Evolutionary conservation across 2,888 invertebrate species (phyloP), one percentile per base, ranked within the genome.

Genomic region (Hypomecis atomaria): DNA sequence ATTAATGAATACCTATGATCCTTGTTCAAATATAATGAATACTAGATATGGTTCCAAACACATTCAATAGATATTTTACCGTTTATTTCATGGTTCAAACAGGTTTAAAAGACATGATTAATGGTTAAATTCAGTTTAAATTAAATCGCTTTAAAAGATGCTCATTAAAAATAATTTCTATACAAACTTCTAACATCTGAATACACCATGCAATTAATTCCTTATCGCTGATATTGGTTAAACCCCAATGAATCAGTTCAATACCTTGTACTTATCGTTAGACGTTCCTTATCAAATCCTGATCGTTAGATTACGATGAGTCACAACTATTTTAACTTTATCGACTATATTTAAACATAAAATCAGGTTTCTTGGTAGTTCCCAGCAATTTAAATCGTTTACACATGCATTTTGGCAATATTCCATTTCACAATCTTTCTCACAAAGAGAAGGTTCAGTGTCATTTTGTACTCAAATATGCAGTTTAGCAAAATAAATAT

Each of bases 191-290:
- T 23, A 23, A 23, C 23, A 3, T 23, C 3, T 23, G 4, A 3
- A 52, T 4, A 40, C 10, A 10, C 23, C 23, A 33, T 40, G 33
- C 6, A 52, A 40, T 36, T 6, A 45, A 52, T 55, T 48, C 47
- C 48, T 62, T 59, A 65, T 65, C 58, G 13, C 38, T 5, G 44
- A 42, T 7, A 43, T 38, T 34, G 36, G 56, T 64, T 62, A 53
- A 38, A 56, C 59, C 11, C 44, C 42, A 62, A 65, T 62, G 59
- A 66, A 57, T 65, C 62, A 65, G 48, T 56, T 42, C 59, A 49
- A 56, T 43, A 47, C 54, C 43, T 55, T 42, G 52, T 10, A 11
- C 66, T 65, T 47, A 44, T 62, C 60, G 60, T 37, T 50, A 59
- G n/a, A 10, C 47, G 6, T 47, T 5, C 36, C 11, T 63, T 63